A percentile compares a stretch with the other conserved stretches of the same genome.
Evolutionary conservation across 2,113 vertebrate genomes (phyloP).

Genomic region (Sisor rabdophorus): DNA sequence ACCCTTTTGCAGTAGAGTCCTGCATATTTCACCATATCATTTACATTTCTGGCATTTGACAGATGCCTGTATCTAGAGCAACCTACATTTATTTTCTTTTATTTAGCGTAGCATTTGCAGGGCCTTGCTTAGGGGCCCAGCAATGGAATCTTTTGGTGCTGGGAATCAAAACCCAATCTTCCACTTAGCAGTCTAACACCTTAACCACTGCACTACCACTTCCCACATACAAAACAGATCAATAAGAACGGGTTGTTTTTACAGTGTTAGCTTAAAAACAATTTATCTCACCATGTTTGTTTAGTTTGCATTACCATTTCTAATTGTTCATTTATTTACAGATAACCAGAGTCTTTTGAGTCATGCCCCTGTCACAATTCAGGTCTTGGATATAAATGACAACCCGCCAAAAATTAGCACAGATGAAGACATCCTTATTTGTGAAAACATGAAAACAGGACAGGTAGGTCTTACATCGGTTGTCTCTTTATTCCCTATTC

Average conservation of each 20-base stretch:
- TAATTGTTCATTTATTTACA: constrained; percentile 59
- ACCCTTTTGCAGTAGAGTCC: too few species aligned
- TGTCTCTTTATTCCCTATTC: constrained; percentile 30
- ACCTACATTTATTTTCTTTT: too few species aligned
- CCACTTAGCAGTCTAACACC: too few species aligned
- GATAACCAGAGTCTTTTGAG: constrained; percentile 84
- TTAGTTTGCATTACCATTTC: constrained; percentile 25
- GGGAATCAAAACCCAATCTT: too few species aligned
- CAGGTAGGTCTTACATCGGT: constrained; percentile 74
- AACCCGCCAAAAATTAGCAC: constrained; percentile 83
- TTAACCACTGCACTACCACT: too few species aligned
- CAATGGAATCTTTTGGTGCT: too few species aligned
- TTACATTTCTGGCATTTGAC: too few species aligned
- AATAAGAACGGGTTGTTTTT: neutral
- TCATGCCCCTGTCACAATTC: constrained; percentile 80
- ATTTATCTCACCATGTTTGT: neutral
- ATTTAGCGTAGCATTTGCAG: too few species aligned
- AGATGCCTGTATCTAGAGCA: too few species aligned
- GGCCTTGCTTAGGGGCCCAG: too few species aligned
- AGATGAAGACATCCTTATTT: constrained; percentile 87
- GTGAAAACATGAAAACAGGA: constrained; percentile 85
- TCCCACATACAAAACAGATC: neutral
- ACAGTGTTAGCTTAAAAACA: neutral
- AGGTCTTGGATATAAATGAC: constrained; percentile 92
- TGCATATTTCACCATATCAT: too few species aligned